phyloP scores from a whole-genome alignment of 2,797 vertebrate species.

The Pipistrellus kuhlii region DNA sequence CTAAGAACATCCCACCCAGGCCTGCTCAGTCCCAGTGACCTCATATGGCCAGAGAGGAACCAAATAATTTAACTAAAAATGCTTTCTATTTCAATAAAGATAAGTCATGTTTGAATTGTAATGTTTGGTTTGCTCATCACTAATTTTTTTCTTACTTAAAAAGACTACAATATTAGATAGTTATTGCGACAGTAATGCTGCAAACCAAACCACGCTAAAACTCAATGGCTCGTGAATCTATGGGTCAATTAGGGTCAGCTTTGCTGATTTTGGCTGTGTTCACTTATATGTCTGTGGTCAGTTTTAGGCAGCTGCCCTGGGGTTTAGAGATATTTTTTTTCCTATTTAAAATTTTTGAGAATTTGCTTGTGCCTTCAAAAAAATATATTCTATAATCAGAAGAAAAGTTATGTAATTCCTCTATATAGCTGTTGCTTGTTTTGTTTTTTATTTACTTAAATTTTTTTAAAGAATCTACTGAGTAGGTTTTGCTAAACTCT shows the following conservation, averaged over 20 bases:
- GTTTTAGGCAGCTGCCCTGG: neutral
- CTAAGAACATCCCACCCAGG: neutral
- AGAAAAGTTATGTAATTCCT: neutral
- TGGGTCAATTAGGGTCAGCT: neutral
- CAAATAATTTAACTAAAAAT: constrained; percentile 38
- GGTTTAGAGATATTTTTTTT: neutral
- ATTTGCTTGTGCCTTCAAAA: neutral
- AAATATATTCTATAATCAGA: neutral
- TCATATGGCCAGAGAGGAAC: neutral
- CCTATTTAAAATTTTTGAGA: constrained; percentile 24
- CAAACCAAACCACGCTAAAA: constrained; percentile 15
- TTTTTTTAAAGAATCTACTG: neutral
- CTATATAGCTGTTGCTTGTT: neutral
- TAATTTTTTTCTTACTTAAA: constrained; percentile 51
- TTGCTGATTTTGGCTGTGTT: neutral
- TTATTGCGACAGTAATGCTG: neutral
- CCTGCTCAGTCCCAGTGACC: neutral
- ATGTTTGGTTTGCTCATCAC: constrained; percentile 56
- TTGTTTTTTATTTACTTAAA: neutral
- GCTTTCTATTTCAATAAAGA: constrained; percentile 55
- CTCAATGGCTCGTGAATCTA: neutral
- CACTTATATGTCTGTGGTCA: neutral
- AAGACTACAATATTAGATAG: constrained; percentile 5
- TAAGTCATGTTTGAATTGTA: neutral
- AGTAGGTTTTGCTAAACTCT: neutral